Base-by-base conservation (phyloP, 2,797 vertebrate genomes). In the Mormyrus hasselquistii region DNA sequence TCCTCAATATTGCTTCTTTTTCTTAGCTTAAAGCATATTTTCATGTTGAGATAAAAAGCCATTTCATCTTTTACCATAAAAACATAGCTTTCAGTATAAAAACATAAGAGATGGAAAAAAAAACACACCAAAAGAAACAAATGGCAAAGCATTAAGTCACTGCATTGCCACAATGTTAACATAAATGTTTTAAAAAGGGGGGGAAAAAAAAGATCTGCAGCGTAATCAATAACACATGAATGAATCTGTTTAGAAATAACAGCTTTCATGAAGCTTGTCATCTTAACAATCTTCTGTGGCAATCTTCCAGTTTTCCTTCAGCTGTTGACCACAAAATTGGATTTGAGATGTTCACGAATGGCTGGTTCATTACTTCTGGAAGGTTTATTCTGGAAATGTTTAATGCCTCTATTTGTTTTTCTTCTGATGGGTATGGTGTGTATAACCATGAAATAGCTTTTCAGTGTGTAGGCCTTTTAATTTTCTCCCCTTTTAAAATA, bases 141-240 rank as follows among this genome's bases (percentile, higher is more conserved):
- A 84, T 38, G 88, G 50, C 29, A 52, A 89, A 49, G 44, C 41
- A 83, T 76, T 76, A 73, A 85, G 82, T 53, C 73, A 57, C 44
- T 69, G 52, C 44, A 76, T 89, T 65, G 88, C 87, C 65, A 79
- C 88, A 87, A 90, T 85, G 44, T 90, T 89, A 91, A 90, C 89
- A 73, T 91, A 91, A 91, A 88, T 88, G 88, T 89, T 91, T 90
- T 90, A 88, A 85, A 91, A 90, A 73, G 88, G 86, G 79, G 29
- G 29, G 29, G 1, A 29, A 34, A 87, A 88, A 88, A 88, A 69
- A 85, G 88, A 88, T 88, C 59, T 41, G 65, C 44, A 53, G 82
- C 86, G 88, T 88, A 91, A 92, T 92, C 92, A 92, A 91, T 92
- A 91, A 91, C 89, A 90, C 86, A 88, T 90, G 88, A 91, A 90